Evolutionary conservation across 2,888 invertebrate genomes (phyloP).

Genomic region (Drosophila fungiperda): DNA sequence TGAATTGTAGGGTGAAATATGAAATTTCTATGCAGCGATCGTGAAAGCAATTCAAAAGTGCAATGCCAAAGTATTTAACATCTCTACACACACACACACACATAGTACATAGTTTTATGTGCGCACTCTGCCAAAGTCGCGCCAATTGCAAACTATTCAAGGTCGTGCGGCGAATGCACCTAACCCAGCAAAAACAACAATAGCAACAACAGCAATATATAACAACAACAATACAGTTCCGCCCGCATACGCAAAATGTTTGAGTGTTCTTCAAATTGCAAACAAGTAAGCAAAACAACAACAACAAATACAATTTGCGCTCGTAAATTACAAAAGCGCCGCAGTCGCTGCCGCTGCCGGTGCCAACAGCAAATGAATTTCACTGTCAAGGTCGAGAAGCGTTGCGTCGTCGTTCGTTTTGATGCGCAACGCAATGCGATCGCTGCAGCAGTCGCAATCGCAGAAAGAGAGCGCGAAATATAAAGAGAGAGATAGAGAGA

Average conservation of each 20-base stretch:
- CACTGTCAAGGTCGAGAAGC: slow-evolving; percentile 83
- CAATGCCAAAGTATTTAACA: slow-evolving; percentile 10
- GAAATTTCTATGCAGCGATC: slow-evolving; percentile 48
- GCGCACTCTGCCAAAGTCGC: slow-evolving; percentile 63
- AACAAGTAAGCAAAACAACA: slow-evolving; percentile 47
- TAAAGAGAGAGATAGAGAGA: slow-evolving; percentile 19
- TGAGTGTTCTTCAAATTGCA: slow-evolving; percentile 68
- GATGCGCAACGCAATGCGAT: slow-evolving; percentile 79
- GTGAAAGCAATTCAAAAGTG: slow-evolving; percentile 27
- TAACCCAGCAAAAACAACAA: slow-evolving; percentile 38
- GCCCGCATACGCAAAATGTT: slow-evolving; percentile 76
- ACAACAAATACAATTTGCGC: slow-evolving; percentile 62
- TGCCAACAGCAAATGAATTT: slow-evolving; percentile 74
- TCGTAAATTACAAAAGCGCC: slow-evolving; percentile 80
- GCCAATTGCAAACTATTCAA: slow-evolving; percentile 70
- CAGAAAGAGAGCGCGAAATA: slow-evolving; percentile 9
- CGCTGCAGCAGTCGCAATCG: slow-evolving; percentile 47
- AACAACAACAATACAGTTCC: slow-evolving; percentile 32
- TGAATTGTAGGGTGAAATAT: slow-evolving; percentile 17
- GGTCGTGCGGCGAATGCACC: slow-evolving; percentile 74
- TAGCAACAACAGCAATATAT: slow-evolving; percentile 17
- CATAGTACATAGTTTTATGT: slow-evolving; percentile 52
- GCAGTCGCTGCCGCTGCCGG: slow-evolving; percentile 39
- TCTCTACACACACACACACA: not conserved
- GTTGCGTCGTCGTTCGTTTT: slow-evolving; percentile 70